Conservation (phyloP, 92 coral and sea anemone species). For the Heteractis magnifica region DNA sequence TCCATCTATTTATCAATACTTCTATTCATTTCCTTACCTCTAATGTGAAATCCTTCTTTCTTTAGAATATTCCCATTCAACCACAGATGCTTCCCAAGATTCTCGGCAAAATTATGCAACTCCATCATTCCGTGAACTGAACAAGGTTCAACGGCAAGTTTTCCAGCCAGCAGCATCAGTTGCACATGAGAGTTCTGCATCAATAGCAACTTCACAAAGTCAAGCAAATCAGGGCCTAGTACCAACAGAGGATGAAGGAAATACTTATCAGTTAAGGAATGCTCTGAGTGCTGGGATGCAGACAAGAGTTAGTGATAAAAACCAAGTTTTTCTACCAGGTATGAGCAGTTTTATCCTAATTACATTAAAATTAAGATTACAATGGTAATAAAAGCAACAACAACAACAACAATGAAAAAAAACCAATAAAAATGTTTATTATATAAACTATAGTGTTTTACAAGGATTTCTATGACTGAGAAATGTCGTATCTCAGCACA, state of each 20-base stretch:
- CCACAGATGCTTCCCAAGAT: constrained; percentile 55
- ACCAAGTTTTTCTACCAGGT: constrained; percentile 87
- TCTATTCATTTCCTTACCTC: neutral
- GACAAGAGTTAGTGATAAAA: constrained; percentile 50
- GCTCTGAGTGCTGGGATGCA: constrained; percentile 80
- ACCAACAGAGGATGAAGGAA: constrained; percentile 53
- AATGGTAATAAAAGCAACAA: neutral
- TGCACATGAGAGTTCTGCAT: constrained; percentile 55
- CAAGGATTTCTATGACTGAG: no score
- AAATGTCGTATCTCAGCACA: no score
- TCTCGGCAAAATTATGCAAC: constrained; percentile 59
- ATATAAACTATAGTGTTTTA: no score
- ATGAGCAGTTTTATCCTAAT: neutral
- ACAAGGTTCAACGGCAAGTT: constrained; percentile 91
- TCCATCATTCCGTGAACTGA: constrained; percentile 86
- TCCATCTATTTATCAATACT: neutral
- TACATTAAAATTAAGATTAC: no score
- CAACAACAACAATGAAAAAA: no score
- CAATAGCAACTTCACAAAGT: constrained; percentile 35
- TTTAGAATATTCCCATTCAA: constrained; percentile 77
- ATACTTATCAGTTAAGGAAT: constrained; percentile 42
- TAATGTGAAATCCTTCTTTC: neutral
- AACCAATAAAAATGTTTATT: no score
- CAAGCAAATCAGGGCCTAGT: constrained; percentile 32
- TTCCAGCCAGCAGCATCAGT: constrained; percentile 76